phyloP scores from a whole-genome alignment of 2,888 invertebrate genomes.

The Galerucella pusilla region DNA sequence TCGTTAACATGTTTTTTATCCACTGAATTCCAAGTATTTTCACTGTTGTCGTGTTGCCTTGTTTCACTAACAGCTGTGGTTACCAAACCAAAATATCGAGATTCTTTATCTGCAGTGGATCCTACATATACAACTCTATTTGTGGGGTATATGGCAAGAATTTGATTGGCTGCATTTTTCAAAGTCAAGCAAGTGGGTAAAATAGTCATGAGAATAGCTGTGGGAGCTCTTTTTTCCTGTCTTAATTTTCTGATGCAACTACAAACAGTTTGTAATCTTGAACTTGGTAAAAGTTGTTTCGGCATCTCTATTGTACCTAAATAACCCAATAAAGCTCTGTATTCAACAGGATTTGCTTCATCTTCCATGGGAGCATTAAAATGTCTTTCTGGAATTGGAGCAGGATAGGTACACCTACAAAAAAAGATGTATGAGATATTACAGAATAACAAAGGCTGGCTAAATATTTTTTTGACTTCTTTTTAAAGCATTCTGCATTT shows the following conservation, averaged over 20 bases:
- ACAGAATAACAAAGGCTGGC: not conserved
- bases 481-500: too few relatives aligned
- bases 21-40: constrained; percentile 41
- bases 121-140: constrained; percentile 90
- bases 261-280: constrained; percentile 81
- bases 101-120: constrained; percentile 89
- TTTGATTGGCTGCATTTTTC: constrained; percentile 80
- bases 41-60: constrained; percentile 48
- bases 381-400: constrained; percentile 29
- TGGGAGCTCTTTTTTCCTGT: constrained; percentile 88
- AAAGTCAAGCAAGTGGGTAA: constrained; percentile 83
- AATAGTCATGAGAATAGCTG: constrained; percentile 87
- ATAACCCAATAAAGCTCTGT: constrained; percentile 91
- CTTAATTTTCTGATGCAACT: constrained; percentile 90
- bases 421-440: not conserved
- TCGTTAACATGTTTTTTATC: constrained; percentile 52
- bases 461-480: not conserved
- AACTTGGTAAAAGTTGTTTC: constrained; percentile 79
- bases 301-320: constrained; percentile 97
- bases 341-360: constrained; percentile 73
- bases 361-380: constrained; percentile 58
- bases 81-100: constrained; percentile 92
- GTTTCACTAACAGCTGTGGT: constrained; percentile 78
- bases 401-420: constrained; percentile 5
- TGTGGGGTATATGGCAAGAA: constrained; percentile 88